A percentile compares a stretch with the other conserved stretches of the same genome.
Conservation (phyloP, 2,113 vertebrate genomes). For the Empidonax traillii region DNA sequence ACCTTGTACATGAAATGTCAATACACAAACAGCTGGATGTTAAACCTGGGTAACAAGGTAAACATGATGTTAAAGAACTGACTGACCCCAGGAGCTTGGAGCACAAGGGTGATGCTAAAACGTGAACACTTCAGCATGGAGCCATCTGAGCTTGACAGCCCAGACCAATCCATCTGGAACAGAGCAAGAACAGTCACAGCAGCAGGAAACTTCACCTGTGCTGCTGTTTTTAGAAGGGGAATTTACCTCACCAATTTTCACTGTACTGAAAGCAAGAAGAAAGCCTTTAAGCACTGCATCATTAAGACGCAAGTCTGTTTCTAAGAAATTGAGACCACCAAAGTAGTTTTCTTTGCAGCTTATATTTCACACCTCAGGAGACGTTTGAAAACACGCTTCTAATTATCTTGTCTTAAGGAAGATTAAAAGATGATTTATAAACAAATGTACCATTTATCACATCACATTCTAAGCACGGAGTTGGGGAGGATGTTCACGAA, state of each 20-base stretch:
- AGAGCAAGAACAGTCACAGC: background rate
- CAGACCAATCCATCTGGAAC: background rate
- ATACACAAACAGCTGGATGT: background rate
- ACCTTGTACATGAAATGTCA: background rate
- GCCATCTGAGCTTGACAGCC: background rate
- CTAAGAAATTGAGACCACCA: constrained; percentile 51
- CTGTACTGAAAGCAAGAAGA: background rate
- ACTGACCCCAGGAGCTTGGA: background rate
- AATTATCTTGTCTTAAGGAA: constrained; percentile 68
- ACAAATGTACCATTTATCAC: constrained; percentile 58
- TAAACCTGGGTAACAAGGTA: background rate
- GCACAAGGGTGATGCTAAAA: background rate
- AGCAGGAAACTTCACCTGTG: background rate
- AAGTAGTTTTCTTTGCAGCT: constrained; percentile 45
- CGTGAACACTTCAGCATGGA: fast-evolving
- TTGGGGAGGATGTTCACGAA: background rate
- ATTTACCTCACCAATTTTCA: background rate
- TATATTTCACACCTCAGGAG: constrained; percentile 65
- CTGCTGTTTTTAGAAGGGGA: background rate
- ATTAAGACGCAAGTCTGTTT: constrained; percentile 38
- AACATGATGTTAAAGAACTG: background rate
- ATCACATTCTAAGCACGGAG: constrained; percentile 1
- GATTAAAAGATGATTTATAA: constrained; percentile 70
- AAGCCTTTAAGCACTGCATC: constrained; percentile 2
- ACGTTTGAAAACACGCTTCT: constrained; percentile 62